Evolutionary conservation across 2,888 invertebrate species (phyloP), one percentile per base, ranked within the genome.

Genomic region (Drosophila robusta): DNA sequence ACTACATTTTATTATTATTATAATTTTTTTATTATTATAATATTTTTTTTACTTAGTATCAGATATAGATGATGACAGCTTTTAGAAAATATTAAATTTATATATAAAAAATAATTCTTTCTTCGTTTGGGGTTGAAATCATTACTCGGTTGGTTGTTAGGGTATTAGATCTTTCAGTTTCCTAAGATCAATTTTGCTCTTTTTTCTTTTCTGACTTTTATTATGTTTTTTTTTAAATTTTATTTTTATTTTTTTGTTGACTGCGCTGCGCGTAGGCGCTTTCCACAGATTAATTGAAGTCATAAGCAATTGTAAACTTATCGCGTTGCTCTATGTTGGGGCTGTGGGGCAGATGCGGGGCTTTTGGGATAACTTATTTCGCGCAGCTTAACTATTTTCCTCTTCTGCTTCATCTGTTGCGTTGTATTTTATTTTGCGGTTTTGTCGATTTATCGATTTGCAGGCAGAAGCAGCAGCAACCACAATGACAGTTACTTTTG

Each of bases 271-370:
- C 89, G 89, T 87, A 87, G 87, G 87, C 89, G 87, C 87, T 87
- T 89, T 89, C 78, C 89, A 86, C 89, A 87, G 89, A 89, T 87
- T 87, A 87, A 87, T 87, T 87, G 88, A 89, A 89, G 89, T 89
- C 87, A 85, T 87, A 89, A 78, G 83, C 86, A 87, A 85, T 89
- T 87, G 87, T 87, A 87, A 85, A 82, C 80, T 85, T 87, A 89
- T 89, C 89, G 87, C 85, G 85, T 87, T 61, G 72, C 64, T 66
- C 63, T 50, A 29, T 39, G 62, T 34, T 34, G 34, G 1, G 67
- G 57, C 51, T 34, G 9, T 29, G 8, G 4, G 38, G 34, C 32
- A 61, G 41, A 29, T 9, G 29, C 29, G 29, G 29, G 29, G 29
- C 29, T 3, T 9, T 29, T 49, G 18, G 68, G 75, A 75, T 79